A percentile compares a stretch with the other conserved stretches of the same genome.
Conservation (phyloP, 2,888 invertebrate genomes). For the Barypeithes pellucidus region DNA sequence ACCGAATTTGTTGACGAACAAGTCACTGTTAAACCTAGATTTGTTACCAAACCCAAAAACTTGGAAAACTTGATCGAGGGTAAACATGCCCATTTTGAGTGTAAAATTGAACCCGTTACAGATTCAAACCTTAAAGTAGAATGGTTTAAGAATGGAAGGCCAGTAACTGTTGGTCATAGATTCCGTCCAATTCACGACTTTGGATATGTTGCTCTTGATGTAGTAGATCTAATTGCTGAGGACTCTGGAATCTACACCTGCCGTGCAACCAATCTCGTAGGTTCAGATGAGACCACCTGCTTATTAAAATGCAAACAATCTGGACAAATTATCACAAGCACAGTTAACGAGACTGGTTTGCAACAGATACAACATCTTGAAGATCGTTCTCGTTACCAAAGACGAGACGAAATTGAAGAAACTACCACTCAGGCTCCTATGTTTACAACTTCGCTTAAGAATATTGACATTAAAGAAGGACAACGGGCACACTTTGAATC, state of each 20-base stretch:
- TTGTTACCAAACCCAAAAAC: constrained; percentile 90
- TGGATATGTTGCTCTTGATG: constrained; percentile 97
- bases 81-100: constrained; percentile 97
- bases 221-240: constrained; percentile 96
- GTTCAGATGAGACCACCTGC: constrained; percentile 89
- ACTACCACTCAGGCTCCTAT: constrained; percentile 92
- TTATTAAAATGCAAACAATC: constrained; percentile 82
- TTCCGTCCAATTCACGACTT: constrained; percentile 98
- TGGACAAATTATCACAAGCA: constrained; percentile 86
- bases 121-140: constrained; percentile 97
- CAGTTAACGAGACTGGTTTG: constrained; percentile 90
- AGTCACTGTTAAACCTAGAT: constrained; percentile 87
- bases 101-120: constrained; percentile 96
- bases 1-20: constrained; percentile 87
- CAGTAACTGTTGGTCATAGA: constrained; percentile 94
- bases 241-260: constrained; percentile 96
- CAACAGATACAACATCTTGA: constrained; percentile 93
- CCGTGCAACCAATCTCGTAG: constrained; percentile 91
- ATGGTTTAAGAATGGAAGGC: constrained; percentile 96
- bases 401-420: constrained; percentile 85
- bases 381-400: constrained; percentile 85
- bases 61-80: constrained; percentile 90
- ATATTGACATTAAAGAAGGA: constrained; percentile 94
- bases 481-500: constrained; percentile 96
- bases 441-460: constrained; percentile 93